Evolutionary conservation across 2,113 vertebrate species (phyloP), one percentile per base, ranked within the genome.

Genomic region (Anarrhichthys ocellatus): DNA sequence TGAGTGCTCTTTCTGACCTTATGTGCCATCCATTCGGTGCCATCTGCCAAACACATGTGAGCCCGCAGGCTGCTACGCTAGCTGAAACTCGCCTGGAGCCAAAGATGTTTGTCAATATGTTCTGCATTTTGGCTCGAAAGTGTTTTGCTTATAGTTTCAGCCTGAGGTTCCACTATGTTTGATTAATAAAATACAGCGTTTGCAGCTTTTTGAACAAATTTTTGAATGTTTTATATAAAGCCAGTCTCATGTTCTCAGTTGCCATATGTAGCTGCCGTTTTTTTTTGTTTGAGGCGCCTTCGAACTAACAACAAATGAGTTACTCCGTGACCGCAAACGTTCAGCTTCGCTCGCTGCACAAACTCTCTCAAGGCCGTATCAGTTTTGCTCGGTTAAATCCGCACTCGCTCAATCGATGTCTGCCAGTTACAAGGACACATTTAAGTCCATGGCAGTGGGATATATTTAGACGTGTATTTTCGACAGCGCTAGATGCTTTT

Each of bases 21-120:
- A 38, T 87, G 82, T 93, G 88, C 92, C 92, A 91, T 90, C 79
- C 34, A 77, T 79, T 88, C 50, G 18, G 70, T 93, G 89, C 90
- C 92, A 92, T 95, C 94, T 94, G 93, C 89, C 87, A 72, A 81
- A 85, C 93, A 94, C 80, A 91, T 93, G 92, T 90, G 59, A 81
- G 78, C 80, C 80, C 52, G 1, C 2, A 5, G 78, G 80, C 75
- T 76, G 77, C 81, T 52, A 7, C 20, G 40, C 34, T 50, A 2
- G 29, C 63, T 48, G 18, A 62, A 58, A 36, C n/a, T 73, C 0
- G 46, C 89, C 48, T 36, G 24, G 14, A 86, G 79, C 66, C 58
- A 70, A 27, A 87, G 38, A 86, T 70, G 56, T 87, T 86, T 80
- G 69, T 87, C 84, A 87, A 84, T 54, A 84, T 34, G n/a, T 50